These are phyloP conservation scores for Leptura quadrifasciata DNA, from an alignment of 2,888 invertebrate species.

Conservation along the genomic window DNA sequence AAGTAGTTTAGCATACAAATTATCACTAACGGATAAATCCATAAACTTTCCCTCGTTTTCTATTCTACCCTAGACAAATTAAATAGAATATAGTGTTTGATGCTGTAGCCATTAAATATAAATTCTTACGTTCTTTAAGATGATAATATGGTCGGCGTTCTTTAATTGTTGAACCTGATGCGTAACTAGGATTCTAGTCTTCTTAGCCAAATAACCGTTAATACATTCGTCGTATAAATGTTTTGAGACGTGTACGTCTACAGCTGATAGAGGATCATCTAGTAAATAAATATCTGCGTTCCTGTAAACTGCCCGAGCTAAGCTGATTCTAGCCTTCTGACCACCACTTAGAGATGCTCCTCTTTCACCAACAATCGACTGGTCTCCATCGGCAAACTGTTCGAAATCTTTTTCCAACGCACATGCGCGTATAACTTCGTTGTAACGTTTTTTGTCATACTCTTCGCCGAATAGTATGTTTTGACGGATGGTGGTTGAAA, in stretches of 20 bases:
- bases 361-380: constrained; percentile 10
- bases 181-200: constrained; percentile 86
- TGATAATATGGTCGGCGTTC: constrained; percentile 80
- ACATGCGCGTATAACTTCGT: neutral
- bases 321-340: neutral
- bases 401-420: constrained; percentile 6
- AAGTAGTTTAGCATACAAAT: constrained; percentile 12
- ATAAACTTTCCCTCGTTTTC: neutral
- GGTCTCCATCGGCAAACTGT: neutral
- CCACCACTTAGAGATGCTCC: constrained; percentile 13
- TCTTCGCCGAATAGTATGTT: constrained; percentile 88
- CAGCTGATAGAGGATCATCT: neutral
- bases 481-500: constrained; percentile 84
- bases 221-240: constrained; percentile 88
- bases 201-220: constrained; percentile 78
- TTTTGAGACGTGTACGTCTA: constrained; percentile 79
- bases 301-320: constrained; percentile 1
- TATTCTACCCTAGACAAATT: neutral
- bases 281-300: constrained; percentile 8
- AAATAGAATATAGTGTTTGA: neutral
- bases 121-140: constrained; percentile 77
- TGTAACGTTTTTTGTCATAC: constrained; percentile 74
- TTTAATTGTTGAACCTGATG: constrained; percentile 90
- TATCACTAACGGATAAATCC: neutral
- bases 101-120: neutral